Evolutionary conservation across 1,140 invertebrate genomes (phyloP).

Genomic region (Armadillidium nasatum): DNA sequence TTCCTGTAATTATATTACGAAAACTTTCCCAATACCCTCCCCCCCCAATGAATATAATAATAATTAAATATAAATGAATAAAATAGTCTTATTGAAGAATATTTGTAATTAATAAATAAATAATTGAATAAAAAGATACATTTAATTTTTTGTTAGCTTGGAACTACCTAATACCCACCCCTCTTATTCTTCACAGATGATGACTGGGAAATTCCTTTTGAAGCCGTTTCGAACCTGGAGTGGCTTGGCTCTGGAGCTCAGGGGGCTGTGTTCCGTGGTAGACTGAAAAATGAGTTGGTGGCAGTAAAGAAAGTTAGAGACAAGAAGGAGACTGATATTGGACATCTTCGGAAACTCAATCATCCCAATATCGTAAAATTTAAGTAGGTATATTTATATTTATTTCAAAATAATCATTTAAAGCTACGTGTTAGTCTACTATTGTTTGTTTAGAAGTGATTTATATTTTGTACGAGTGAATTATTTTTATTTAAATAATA

Average conservation of each 20-base stretch:
- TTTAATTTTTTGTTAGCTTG: too few species aligned
- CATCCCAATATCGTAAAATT: constrained; percentile 96
- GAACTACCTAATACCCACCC: too few species aligned
- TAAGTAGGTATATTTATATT: constrained; percentile 55
- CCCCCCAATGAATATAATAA: too few species aligned
- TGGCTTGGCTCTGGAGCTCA: constrained; percentile 95
- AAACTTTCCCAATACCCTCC: too few species aligned
- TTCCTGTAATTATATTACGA: too few species aligned
- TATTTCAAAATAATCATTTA: background rate
- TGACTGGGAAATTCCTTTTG: constrained; percentile 93
- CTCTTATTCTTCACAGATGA: constrained; percentile 48
- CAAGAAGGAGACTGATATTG: constrained; percentile 89
- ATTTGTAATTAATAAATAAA: too few species aligned
- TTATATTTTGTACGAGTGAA: too few species aligned
- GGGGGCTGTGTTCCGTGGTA: constrained; percentile 90
- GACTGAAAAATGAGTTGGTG: constrained; percentile 73
- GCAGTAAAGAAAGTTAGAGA: constrained; percentile 95
- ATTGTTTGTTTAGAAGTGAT: too few species aligned
- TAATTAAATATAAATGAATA: too few species aligned
- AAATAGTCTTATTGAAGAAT: too few species aligned
- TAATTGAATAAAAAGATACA: too few species aligned
- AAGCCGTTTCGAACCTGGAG: constrained; percentile 80
- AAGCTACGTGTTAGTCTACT: background rate
- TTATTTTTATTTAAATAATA: too few species aligned
- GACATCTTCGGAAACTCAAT: constrained; percentile 86